Evolutionary conservation across 2,797 vertebrate species (phyloP).

Genomic region (Danio tinwini): DNA sequence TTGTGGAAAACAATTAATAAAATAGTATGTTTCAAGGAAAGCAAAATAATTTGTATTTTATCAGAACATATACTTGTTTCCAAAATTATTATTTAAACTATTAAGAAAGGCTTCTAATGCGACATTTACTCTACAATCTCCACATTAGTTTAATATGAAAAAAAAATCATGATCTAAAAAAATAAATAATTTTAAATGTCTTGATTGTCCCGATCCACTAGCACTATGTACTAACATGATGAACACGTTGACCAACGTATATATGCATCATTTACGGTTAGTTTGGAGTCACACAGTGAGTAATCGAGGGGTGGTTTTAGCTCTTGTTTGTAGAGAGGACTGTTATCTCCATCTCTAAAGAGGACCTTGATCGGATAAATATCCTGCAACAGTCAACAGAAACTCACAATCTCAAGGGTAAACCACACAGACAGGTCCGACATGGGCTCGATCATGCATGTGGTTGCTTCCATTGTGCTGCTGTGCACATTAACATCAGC

Average conservation of each 20-base stretch:
- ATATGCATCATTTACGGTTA: background rate
- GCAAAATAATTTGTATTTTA: background rate
- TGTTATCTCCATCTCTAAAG: constrained; percentile 66
- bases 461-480: constrained; percentile 66
- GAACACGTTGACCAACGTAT: background rate
- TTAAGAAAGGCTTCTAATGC: background rate
- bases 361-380: constrained; percentile 80
- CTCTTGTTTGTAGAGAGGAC: constrained; percentile 70
- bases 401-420: constrained; percentile 65
- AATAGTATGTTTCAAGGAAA: background rate
- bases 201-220: too few species aligned
- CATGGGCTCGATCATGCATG: constrained; percentile 69
- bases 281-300: constrained; percentile 54
- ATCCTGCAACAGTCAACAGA: constrained; percentile 51
- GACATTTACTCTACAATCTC: background rate
- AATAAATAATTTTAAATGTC: too few species aligned
- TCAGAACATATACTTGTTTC: background rate
- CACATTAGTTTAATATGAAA: background rate
- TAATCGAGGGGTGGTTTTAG: constrained; percentile 37
- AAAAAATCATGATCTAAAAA: too few species aligned
- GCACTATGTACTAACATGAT: background rate
- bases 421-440: constrained; percentile 46
- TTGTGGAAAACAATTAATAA: background rate
- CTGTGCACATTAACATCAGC: constrained; percentile 70
- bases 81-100: background rate